These are phyloP conservation scores for Phalacrocorax brasilianus DNA, from an alignment of 2,113 vertebrate genomes.

Conservation along the genomic window DNA sequence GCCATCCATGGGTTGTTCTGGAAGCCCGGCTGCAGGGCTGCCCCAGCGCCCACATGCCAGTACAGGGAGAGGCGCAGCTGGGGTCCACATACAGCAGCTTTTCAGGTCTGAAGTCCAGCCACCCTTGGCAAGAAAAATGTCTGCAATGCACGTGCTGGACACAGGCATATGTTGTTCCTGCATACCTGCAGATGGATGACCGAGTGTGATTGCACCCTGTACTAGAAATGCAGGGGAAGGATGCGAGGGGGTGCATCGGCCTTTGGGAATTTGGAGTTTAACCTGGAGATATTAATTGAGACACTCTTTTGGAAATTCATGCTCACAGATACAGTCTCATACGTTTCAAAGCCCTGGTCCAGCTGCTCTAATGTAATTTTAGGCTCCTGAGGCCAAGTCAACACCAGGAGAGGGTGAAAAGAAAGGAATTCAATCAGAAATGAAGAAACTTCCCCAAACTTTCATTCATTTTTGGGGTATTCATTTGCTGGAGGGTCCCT, in stretches of 20 bases:
- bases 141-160: background rate
- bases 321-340: background rate
- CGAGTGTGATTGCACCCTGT: fast-evolving
- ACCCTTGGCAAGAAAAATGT: background rate
- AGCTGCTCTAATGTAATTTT: background rate
- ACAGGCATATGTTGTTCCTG: background rate
- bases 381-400: background rate
- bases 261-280: background rate
- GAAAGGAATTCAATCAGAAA: background rate
- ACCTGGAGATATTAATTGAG: background rate
- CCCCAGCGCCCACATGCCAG: fast-evolving
- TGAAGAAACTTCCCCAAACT: background rate
- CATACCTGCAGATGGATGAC: fast-evolving
- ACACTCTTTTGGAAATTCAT: background rate
- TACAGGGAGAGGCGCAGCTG: fast-evolving
- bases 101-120: background rate
- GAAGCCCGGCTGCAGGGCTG: background rate
- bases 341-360: background rate
- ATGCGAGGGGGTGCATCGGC: fast-evolving
- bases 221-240: background rate
- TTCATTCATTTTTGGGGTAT: background rate
- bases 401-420: background rate
- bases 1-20: fast-evolving
- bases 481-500: background rate
- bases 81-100: fast-evolving